A percentile compares a stretch with the other conserved stretches of the same genome.
phyloP scores from a whole-genome alignment of 1,140 invertebrate genomes.

The Octopus sinensis region DNA sequence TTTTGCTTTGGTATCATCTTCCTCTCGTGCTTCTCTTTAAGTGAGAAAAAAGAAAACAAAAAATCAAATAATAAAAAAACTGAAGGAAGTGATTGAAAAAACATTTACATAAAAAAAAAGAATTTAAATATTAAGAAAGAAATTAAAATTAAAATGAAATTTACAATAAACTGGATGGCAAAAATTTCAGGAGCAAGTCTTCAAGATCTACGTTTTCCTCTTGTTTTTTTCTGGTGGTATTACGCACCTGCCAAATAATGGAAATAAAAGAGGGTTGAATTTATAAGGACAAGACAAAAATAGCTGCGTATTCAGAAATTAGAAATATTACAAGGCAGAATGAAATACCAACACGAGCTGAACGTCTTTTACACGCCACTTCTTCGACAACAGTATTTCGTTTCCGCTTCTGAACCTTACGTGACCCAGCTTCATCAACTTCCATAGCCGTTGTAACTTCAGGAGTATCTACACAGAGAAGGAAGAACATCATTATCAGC shows the following conservation, averaged over 20 bases:
- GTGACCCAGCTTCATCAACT: conserved; percentile 6
- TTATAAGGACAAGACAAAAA: neutral
- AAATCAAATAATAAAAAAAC: too few species aligned
- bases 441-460: conserved; percentile 16
- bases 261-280: neutral
- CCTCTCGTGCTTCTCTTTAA: neutral
- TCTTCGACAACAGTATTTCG: conserved; percentile 25
- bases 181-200: conserved; percentile 49
- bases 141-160: conserved; percentile 6
- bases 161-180: conserved; percentile 50
- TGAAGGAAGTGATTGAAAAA: too few species aligned
- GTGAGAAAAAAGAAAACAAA: too few species aligned
- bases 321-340: neutral
- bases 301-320: neutral
- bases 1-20: neutral
- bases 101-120: too few species aligned
- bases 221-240: conserved; percentile 44
- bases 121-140: too few species aligned
- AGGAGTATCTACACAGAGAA: conserved; percentile 15
- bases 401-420: neutral
- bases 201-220: conserved; percentile 51
- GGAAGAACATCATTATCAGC: neutral
- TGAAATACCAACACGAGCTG: conserved; percentile 40
- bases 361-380: conserved; percentile 41
- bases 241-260: conserved; percentile 40